Percentiles rank a stretch among this genome's conserved stretches.
Evolutionary conservation across 2,797 vertebrate species (phyloP).

Genomic region (Microctenopoma stevenorrisi): DNA sequence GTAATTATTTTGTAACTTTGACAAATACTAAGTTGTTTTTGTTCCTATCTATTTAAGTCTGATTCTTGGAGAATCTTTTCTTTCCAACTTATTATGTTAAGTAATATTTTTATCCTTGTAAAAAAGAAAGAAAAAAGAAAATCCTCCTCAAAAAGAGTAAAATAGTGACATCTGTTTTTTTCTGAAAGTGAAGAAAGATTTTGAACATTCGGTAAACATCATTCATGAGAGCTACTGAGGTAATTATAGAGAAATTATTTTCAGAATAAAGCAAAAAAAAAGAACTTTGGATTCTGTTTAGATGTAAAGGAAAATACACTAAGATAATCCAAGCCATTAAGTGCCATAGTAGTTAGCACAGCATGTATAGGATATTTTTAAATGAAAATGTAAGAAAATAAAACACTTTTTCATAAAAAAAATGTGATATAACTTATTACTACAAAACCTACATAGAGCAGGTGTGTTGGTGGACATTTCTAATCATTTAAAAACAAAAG

Average conservation of each 20-base stretch:
- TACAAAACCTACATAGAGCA: slow-evolving; percentile 18
- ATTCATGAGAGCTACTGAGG: slow-evolving; percentile 60
- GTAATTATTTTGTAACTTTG: not conserved
- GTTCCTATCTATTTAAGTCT: not conserved
- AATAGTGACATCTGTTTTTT: slow-evolving; percentile 9
- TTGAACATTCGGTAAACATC: slow-evolving; percentile 64
- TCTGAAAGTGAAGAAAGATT: slow-evolving; percentile 54
- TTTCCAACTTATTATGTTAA: not conserved
- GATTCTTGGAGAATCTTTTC: not conserved
- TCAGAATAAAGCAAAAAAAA: slow-evolving; percentile 27
- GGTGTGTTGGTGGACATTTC: slow-evolving; percentile 18
- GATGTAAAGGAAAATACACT: slow-evolving; percentile 28
- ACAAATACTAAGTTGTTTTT: not conserved
- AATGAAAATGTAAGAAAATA: slow-evolving; percentile 42
- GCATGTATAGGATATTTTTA: slow-evolving; percentile 21
- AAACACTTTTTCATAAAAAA: slow-evolving; percentile 48
- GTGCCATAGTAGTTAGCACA: slow-evolving; percentile 45
- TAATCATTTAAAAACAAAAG: slow-evolving; percentile 37
- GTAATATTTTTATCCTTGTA: slow-evolving; percentile 4
- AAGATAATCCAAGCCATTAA: slow-evolving; percentile 48
- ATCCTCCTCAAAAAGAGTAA: not conserved
- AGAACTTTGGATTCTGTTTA: slow-evolving; percentile 67
- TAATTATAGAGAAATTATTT: slow-evolving; percentile 59
- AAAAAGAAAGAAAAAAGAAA: not conserved
- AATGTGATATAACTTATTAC: slow-evolving; percentile 33